Base-by-base conservation (phyloP, 2,113 vertebrate genomes). In the Fukomys damarensis region DNA sequence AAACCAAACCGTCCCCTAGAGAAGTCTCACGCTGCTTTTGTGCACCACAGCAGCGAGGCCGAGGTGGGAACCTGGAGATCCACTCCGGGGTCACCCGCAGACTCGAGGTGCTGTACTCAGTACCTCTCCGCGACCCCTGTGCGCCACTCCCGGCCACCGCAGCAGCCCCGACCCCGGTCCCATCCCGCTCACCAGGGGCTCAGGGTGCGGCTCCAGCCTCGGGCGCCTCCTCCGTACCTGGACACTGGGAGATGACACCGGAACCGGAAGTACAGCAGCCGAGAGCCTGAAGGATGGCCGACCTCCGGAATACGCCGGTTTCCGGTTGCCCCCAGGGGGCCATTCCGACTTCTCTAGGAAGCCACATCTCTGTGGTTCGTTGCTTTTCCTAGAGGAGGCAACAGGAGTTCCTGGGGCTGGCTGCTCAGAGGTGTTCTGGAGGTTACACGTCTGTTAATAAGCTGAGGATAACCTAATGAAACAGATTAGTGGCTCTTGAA, bases 111-210 rank as follows among this genome's bases (percentile, higher is more conserved):
- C 86, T 22, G 68, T 19, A 35, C 22, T 68, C 91, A 26, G 28
- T 7, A 24, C 70, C 63, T 14, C 7, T 24, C 82, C 56, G 38
- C 0, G 58, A 6, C 56, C 2, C 49, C 61, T 7, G 13, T 38
- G 6, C 0, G 63, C 85, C 56, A 1, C 76, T 19, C 10, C 81
- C 7, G 22, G 94, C 90, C 54, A 2, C 86, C 74, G 11, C 38
- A 13, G 17, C 11, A 41, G 14, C 59, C 2, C 89, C 19, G 30
- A 16, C 30, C 58, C n/a, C 17, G 5, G 43, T 46, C 61, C 41
- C 84, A n/a, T 68, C 43, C 61, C 24, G 92, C 96, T 97, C 94
- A 97, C 96, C 96, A 3, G 41, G 56, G 35, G 7, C 24, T 81
- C 49, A 43, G 24, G n/a, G 41, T 0, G 95, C n/a, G 22, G n/a